phyloP scores from a whole-genome alignment of 2,888 invertebrate genomes.

The Spicauda simplicius region DNA sequence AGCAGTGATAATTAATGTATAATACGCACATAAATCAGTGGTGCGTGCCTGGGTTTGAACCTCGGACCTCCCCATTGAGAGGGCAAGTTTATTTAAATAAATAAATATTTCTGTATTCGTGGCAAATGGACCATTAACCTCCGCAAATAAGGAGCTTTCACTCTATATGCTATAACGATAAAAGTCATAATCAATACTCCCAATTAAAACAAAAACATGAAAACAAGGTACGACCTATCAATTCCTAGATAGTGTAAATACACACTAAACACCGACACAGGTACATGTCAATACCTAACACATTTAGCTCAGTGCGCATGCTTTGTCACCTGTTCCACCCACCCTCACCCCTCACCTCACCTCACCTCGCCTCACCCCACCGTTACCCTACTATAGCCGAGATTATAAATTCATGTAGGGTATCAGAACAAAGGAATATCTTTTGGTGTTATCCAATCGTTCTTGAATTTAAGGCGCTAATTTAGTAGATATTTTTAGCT shows the following conservation, averaged over 20 bases:
- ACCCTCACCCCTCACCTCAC: conserved; percentile 2
- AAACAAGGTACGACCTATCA: neutral
- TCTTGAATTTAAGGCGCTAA: neutral
- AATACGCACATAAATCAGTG: too few relatives aligned
- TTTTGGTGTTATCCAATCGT: conserved; percentile 1
- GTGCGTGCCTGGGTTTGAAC: too few relatives aligned
- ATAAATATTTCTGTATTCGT: too few relatives aligned
- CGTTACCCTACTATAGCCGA: conserved; percentile 17
- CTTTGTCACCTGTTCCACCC: conserved; percentile 29
- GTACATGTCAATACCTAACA: conserved; percentile 29
- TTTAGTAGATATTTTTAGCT: too few relatives aligned
- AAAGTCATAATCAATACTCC: too few relatives aligned
- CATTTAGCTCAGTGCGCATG: conserved; percentile 34
- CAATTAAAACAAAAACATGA: too few relatives aligned
- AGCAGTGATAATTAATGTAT: too few relatives aligned
- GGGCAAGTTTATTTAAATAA: too few relatives aligned
- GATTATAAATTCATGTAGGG: conserved; percentile 24
- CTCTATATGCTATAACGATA: too few relatives aligned
- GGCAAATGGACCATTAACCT: too few relatives aligned
- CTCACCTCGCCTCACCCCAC: conserved; percentile 1
- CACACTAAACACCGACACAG: conserved; percentile 15
- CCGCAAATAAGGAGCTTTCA: too few relatives aligned
- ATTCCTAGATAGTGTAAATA: neutral
- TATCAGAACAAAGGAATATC: conserved; percentile 24
- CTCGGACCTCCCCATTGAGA: too few relatives aligned